A percentile compares a stretch with the other conserved stretches of the same genome.
Evolutionary conservation across 2,888 invertebrate genomes (phyloP).

Genomic region (Labia minor): DNA sequence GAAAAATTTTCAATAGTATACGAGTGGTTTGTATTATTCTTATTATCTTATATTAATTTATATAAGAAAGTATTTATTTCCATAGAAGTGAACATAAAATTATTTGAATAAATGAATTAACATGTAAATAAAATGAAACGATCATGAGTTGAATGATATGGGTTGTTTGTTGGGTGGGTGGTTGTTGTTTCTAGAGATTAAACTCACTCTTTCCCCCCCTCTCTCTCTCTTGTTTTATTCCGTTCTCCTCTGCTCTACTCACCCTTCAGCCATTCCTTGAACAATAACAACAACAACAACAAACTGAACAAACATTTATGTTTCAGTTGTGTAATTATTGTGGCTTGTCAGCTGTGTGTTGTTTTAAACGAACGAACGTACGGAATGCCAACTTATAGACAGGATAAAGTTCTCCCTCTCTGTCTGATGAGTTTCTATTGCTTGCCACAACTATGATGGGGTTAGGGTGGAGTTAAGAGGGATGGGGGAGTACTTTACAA

Average conservation of each 20-base stretch:
- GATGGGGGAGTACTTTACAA: too few species aligned
- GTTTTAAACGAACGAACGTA: background rate
- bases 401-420: background rate
- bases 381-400: background rate
- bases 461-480: too few species aligned
- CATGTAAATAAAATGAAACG: too few species aligned
- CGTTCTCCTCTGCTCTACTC: background rate
- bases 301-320: background rate
- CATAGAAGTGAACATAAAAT: too few species aligned
- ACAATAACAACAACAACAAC: background rate
- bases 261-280: background rate
- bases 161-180: too few species aligned
- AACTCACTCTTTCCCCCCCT: background rate
- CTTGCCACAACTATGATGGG: too few species aligned
- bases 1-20: too few species aligned
- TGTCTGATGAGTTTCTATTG: background rate
- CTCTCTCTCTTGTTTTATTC: background rate
- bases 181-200: background rate
- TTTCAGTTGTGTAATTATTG: slow-evolving; percentile 13
- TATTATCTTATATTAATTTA: too few species aligned
- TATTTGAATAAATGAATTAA: too few species aligned
- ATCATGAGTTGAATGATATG: too few species aligned
- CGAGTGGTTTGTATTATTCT: too few species aligned
- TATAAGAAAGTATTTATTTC: too few species aligned
- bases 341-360: slow-evolving; percentile 4